These are phyloP conservation scores for Amorpha juglandis DNA, from an alignment of 2,888 invertebrate species.

Conservation along the genomic window DNA sequence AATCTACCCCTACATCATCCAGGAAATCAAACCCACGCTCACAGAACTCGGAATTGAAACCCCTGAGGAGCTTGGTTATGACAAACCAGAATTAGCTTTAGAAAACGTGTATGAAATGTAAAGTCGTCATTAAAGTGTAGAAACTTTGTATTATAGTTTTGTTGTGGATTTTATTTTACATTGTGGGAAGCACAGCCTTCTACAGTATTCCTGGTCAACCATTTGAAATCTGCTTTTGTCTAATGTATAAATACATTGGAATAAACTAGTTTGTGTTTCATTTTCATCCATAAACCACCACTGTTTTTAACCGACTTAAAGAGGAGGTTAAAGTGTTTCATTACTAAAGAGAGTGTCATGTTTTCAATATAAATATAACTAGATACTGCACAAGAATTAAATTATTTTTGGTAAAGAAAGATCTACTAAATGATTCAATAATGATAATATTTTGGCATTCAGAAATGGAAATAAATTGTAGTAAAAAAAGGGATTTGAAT, in stretches of 20 bases:
- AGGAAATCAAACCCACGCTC: conserved; percentile 96
- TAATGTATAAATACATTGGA: conserved; percentile 69
- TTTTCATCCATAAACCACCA: conserved; percentile 39
- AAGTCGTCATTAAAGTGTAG: conserved; percentile 70
- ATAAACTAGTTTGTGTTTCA: conserved; percentile 54
- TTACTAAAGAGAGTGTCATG: too few relatives aligned
- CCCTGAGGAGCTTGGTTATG: conserved; percentile 97
- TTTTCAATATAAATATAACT: too few relatives aligned
- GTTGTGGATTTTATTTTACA: conserved; percentile 69
- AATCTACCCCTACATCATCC: conserved; percentile 94
- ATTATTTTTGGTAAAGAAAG: too few relatives aligned
- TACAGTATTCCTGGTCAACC: conserved; percentile 57
- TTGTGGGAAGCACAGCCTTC: conserved; percentile 58
- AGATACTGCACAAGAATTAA: too few relatives aligned
- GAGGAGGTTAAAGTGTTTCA: too few relatives aligned
- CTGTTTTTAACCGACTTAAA: too few relatives aligned
- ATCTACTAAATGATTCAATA: too few relatives aligned
- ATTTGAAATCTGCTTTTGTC: conserved; percentile 59
- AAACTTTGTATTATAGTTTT: conserved; percentile 78
- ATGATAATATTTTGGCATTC: too few relatives aligned
- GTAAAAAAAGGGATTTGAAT: too few relatives aligned
- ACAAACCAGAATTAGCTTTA: conserved; percentile 97
- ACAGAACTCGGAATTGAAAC: conserved; percentile 96
- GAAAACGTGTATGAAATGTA: conserved; percentile 89
- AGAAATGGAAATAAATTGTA: too few relatives aligned